These are phyloP conservation scores for Drosophila neutralis DNA, from an alignment of 2,888 invertebrate genomes.

Conservation along the genomic window DNA sequence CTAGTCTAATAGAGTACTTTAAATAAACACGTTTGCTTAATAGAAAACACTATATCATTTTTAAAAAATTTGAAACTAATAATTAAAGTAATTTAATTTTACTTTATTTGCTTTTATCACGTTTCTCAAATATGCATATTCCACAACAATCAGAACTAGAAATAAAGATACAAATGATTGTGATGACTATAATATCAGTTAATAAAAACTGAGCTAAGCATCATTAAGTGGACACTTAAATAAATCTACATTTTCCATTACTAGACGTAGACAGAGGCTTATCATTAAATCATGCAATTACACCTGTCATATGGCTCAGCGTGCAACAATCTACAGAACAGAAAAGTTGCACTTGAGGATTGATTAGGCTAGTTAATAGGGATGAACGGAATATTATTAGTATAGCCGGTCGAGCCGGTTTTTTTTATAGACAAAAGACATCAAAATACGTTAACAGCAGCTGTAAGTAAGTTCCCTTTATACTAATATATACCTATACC, in stretches of 20 bases:
- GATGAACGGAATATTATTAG: background rate
- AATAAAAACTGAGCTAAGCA: background rate
- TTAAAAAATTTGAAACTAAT: background rate
- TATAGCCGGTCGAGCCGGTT: background rate
- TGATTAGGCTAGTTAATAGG: too few relatives aligned
- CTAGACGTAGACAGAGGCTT: background rate
- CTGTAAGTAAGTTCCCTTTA: background rate
- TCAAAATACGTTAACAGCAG: background rate
- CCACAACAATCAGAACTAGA: background rate
- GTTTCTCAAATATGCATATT: background rate
- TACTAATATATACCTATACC: too few relatives aligned
- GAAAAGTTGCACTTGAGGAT: too few relatives aligned
- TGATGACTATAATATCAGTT: background rate
- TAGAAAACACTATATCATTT: background rate
- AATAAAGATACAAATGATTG: background rate
- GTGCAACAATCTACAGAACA: background rate
- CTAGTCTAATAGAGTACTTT: background rate
- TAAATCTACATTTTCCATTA: background rate
- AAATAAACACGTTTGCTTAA: background rate
- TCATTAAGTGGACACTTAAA: background rate
- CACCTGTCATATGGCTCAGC: background rate
- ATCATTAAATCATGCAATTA: background rate
- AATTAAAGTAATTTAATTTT: background rate
- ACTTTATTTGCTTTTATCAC: background rate
- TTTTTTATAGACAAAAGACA: background rate